A percentile compares a stretch with the other conserved stretches of the same genome.
phyloP scores from a whole-genome alignment of 2,888 invertebrate species.

The Taphrorychus bicolor region DNA sequence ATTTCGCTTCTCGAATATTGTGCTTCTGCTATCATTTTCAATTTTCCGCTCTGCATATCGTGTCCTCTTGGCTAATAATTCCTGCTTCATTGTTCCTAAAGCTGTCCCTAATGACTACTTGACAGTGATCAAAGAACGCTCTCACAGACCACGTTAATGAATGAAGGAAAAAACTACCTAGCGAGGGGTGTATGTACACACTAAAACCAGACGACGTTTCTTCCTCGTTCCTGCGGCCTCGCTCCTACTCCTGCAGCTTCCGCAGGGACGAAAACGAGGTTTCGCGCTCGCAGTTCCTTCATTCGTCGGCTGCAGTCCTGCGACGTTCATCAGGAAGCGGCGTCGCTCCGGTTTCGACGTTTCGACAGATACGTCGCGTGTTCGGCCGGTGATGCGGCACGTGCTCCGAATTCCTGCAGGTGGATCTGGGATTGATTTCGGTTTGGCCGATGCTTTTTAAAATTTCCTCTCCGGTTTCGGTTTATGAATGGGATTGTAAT shows the following conservation, averaged over 20 bases:
- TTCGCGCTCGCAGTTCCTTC: constrained; percentile 23
- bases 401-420: constrained; percentile 18
- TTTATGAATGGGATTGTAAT: not conserved
- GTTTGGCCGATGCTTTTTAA: not conserved
- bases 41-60: no score
- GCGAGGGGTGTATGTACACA: not conserved
- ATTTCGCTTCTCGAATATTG: not conserved
- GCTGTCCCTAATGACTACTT: no score
- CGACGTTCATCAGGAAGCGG: constrained; percentile 21
- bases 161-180: not conserved
- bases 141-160: not conserved
- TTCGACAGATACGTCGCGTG: constrained; percentile 25
- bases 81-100: no score
- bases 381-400: constrained; percentile 13
- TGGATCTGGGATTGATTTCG: constrained; percentile 12
- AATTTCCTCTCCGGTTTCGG: not conserved
- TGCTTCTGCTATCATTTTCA: not conserved
- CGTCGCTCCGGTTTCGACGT: constrained; percentile 9
- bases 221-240: constrained; percentile 28
- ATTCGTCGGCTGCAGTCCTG: constrained; percentile 28
- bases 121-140: no score
- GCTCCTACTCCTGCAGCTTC: constrained; percentile 30
- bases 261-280: constrained; percentile 22
- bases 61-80: no score
- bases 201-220: not conserved